phyloP scores from a whole-genome alignment of 2,888 invertebrate species.

The Cheilosia grossa region DNA sequence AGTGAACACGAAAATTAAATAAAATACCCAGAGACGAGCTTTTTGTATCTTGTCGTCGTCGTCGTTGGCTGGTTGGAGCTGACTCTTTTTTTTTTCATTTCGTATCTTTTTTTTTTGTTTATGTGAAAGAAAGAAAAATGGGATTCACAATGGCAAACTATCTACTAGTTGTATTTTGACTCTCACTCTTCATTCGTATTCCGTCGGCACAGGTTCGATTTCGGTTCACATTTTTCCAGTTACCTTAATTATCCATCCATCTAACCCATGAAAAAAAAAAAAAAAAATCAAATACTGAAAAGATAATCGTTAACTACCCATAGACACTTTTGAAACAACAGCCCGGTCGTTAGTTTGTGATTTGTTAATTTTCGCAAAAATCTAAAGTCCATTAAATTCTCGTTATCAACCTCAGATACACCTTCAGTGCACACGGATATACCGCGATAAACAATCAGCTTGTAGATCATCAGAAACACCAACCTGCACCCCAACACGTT shows the following conservation, averaged over 20 bases:
- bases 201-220: conserved; percentile 82
- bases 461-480: conserved; percentile 23
- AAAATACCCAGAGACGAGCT: conserved; percentile 66
- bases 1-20: conserved; percentile 48
- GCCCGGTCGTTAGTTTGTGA: conserved; percentile 61
- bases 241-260: conserved; percentile 53
- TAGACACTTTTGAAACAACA: conserved; percentile 26
- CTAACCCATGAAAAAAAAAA: not conserved
- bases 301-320: conserved; percentile 16
- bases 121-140: conserved; percentile 72
- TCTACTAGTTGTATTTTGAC: conserved; percentile 77
- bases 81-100: conserved; percentile 76
- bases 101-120: conserved; percentile 58
- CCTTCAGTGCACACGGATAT: conserved; percentile 30
- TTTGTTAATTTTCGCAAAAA: conserved; percentile 24
- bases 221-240: conserved; percentile 50
- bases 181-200: conserved; percentile 83
- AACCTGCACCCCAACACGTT: conserved; percentile 23
- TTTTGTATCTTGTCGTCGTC: conserved; percentile 66
- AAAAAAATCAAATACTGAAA: not conserved
- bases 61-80: conserved; percentile 77
- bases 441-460: conserved; percentile 49
- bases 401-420: conserved; percentile 41
- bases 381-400: conserved; percentile 42
- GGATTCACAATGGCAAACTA: conserved; percentile 74